These are phyloP conservation scores for Oreochromis aureus DNA, from an alignment of 2,113 vertebrate genomes.

Conservation along the genomic window DNA sequence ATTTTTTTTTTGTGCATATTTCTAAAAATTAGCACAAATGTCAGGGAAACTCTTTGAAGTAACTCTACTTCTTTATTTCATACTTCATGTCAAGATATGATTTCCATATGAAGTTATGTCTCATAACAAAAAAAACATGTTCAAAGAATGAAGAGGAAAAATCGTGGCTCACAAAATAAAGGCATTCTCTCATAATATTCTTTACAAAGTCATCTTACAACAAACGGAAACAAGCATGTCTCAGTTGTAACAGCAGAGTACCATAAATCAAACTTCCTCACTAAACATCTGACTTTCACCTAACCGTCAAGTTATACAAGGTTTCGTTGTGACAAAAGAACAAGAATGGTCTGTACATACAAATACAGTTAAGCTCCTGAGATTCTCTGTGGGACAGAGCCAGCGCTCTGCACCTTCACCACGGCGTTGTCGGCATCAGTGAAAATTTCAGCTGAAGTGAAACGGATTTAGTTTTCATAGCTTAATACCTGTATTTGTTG, in stretches of 20 bases:
- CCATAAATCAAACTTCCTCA: slow-evolving; percentile 23
- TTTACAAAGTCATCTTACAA: slow-evolving; percentile 66
- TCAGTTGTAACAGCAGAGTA: slow-evolving; percentile 47
- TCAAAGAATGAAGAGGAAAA: slow-evolving; percentile 35
- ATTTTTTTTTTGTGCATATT: not conserved
- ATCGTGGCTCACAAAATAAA: slow-evolving; percentile 71
- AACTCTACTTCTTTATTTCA: slow-evolving; percentile 65
- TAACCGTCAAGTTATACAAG: slow-evolving; percentile 7
- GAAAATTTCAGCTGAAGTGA: fast-evolving
- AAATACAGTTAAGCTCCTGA: slow-evolving; percentile 65
- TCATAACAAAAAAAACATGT: slow-evolving; percentile 61
- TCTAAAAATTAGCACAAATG: not conserved
- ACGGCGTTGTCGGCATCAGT: not conserved
- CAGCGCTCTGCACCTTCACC: not conserved
- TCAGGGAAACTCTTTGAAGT: not conserved
- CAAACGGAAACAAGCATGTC: slow-evolving; percentile 21
- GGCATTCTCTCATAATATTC: slow-evolving; percentile 64
- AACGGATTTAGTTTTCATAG: not conserved
- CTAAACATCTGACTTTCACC: slow-evolving; percentile 32
- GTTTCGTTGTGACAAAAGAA: slow-evolving; percentile 15
- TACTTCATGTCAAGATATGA: slow-evolving; percentile 68
- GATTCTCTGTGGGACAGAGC: slow-evolving; percentile 47
- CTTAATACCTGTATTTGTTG: not conserved
- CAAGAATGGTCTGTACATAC: slow-evolving; percentile 44
- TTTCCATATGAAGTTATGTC: slow-evolving; percentile 61